Conservation (phyloP, 2,113 vertebrate species). For the Cisticola juncidis region DNA sequence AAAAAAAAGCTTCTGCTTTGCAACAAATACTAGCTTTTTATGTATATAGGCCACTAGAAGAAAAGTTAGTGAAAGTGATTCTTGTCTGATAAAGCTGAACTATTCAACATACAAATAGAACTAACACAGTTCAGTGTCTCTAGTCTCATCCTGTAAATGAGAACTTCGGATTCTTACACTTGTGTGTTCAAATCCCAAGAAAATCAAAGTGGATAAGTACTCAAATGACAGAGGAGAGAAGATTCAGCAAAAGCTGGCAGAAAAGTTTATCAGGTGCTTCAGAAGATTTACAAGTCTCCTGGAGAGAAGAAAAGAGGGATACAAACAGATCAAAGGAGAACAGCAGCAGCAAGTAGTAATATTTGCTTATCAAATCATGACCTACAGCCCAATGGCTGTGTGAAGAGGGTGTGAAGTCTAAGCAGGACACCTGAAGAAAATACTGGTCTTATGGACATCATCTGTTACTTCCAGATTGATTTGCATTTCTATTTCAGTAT, state of each 20-base stretch:
- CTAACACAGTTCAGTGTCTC: not conserved
- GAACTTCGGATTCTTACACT: not conserved
- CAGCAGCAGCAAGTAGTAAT: not conserved
- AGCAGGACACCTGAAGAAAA: not conserved
- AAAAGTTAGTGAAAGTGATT: not conserved
- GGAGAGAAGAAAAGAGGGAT: not conserved
- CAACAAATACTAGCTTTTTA: constrained; percentile 34
- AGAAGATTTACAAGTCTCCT: not conserved
- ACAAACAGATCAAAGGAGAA: not conserved
- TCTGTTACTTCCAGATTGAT: not conserved
- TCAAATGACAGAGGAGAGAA: not conserved
- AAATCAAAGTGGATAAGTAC: not conserved
- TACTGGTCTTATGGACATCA: not conserved
- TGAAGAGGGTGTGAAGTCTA: not conserved
- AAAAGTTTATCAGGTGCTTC: not conserved
- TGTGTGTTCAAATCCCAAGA: not conserved
- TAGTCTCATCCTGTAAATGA: not conserved
- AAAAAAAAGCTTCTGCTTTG: not conserved
- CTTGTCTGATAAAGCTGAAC: not conserved
- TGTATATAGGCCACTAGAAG: not conserved
- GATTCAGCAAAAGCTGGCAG: not conserved
- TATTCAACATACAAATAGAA: not conserved
- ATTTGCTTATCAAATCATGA: not conserved
- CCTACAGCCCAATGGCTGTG: not conserved
- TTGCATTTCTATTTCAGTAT: not conserved